Conservation (phyloP, 2,888 invertebrate genomes). For the Caenorhabditis japonica region DNA sequence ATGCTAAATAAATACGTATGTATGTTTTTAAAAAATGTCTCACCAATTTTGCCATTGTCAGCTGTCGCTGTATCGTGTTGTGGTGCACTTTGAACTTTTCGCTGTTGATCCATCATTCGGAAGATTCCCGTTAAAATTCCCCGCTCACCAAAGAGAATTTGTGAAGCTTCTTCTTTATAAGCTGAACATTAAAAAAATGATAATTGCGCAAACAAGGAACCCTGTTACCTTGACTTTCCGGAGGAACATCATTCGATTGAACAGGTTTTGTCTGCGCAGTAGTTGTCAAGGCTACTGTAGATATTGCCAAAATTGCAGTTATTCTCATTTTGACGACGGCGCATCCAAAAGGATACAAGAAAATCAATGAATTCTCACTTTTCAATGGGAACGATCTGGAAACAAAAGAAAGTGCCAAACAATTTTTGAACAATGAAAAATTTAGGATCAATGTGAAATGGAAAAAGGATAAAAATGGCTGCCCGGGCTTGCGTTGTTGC, state of each 20-base stretch:
- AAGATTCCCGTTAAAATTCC: constrained; percentile 74
- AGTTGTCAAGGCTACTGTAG: constrained; percentile 23
- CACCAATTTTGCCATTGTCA: constrained; percentile 55
- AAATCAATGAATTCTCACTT: constrained; percentile 3
- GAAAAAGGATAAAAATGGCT: too few relatives aligned
- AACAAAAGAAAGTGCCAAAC: neutral
- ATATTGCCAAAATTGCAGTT: constrained; percentile 25
- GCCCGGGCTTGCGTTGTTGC: too few relatives aligned
- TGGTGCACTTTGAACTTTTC: constrained; percentile 57
- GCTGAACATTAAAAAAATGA: constrained; percentile 11
- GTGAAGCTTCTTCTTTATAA: constrained; percentile 66
- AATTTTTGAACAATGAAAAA: too few relatives aligned
- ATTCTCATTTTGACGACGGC: constrained; percentile 41
- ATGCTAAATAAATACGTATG: too few relatives aligned
- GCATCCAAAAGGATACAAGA: constrained; percentile 24
- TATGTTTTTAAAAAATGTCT: too few relatives aligned
- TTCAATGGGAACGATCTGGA: constrained; percentile 4
- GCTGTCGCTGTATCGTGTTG: constrained; percentile 43
- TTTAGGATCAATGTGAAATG: too few relatives aligned
- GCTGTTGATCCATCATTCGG: constrained; percentile 73
- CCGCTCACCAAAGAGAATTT: constrained; percentile 70
- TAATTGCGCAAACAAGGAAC: neutral
- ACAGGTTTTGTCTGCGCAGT: constrained; percentile 48
- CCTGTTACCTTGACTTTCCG: constrained; percentile 32
- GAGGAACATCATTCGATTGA: constrained; percentile 40